Percentiles rank a stretch among this genome's conserved stretches.
Conservation (phyloP, 2,797 vertebrate species). For the Borostomias antarcticus region DNA sequence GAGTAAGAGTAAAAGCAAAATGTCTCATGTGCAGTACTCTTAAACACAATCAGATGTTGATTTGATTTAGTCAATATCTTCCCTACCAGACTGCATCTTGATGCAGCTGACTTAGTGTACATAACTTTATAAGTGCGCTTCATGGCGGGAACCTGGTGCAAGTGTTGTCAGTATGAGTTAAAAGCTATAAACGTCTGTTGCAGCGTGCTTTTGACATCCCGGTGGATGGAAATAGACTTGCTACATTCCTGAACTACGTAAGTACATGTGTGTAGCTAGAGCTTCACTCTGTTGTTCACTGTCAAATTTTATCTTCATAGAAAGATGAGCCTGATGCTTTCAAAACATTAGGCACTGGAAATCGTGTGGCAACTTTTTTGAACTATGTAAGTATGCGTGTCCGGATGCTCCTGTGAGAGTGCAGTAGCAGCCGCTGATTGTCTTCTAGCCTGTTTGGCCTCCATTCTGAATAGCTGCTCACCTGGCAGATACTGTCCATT, state of each 20-base stretch:
- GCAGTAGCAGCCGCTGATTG: conserved; percentile 10
- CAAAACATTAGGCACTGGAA: conserved; percentile 99
- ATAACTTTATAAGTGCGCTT: conserved; percentile 19
- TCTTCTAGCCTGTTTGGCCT: background rate
- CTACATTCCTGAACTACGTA: conserved; percentile 99
- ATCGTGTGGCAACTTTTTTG: conserved; percentile 98
- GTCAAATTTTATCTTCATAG: conserved; percentile 95
- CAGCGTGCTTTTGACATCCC: conserved; percentile 99
- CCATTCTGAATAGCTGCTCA: conserved; percentile 23
- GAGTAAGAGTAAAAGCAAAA: too few species aligned
- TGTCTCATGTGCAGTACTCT: too few species aligned
- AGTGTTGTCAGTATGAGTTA: conserved; percentile 69
- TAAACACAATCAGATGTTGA: too few species aligned
- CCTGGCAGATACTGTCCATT: conserved; percentile 23
- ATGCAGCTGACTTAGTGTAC: conserved; percentile 14
- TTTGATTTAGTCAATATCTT: too few species aligned
- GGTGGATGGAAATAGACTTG: conserved; percentile 98
- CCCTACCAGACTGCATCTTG: too few species aligned
- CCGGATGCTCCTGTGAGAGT: conserved; percentile 41
- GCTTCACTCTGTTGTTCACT: conserved; percentile 70
- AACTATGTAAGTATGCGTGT: conserved; percentile 96
- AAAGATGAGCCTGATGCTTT: conserved; percentile 98
- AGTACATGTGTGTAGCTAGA: conserved; percentile 78
- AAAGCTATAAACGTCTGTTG: conserved; percentile 92
- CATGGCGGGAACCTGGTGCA: conserved; percentile 36